Percentiles rank a stretch among this genome's conserved stretches.
phyloP scores from a whole-genome alignment of 1,140 invertebrate genomes.

The Caenorhabditis remanei region DNA sequence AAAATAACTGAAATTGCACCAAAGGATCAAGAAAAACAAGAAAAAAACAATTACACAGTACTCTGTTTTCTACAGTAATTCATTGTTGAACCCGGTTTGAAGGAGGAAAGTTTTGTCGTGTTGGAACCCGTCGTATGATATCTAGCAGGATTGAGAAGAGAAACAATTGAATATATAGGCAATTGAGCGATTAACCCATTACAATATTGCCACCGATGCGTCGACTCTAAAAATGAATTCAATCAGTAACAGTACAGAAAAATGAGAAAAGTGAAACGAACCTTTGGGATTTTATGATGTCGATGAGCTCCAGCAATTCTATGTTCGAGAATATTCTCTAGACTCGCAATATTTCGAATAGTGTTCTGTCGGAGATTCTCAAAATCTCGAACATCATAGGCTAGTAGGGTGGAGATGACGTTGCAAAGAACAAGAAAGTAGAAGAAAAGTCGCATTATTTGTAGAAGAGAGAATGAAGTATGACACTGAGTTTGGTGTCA shows the following conservation, averaged over 20 bases:
- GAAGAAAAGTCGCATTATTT: constrained; percentile 5
- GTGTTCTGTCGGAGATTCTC: constrained; percentile 19
- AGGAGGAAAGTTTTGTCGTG: constrained; percentile 6
- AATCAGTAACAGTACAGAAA: not conserved
- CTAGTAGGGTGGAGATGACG: constrained; percentile 11
- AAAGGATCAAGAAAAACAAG: not conserved
- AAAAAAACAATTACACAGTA: constrained; percentile 17
- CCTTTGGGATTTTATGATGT: constrained; percentile 39
- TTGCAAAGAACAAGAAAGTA: constrained; percentile 25
- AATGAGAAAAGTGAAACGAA: not conserved
- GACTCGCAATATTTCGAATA: constrained; percentile 21
- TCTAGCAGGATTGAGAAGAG: not conserved
- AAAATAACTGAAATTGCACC: not conserved
- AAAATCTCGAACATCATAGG: constrained; percentile 46
- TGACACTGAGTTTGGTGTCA: constrained; percentile 36
- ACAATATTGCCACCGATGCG: constrained; percentile 42
- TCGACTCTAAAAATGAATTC: constrained; percentile 23
- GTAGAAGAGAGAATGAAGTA: constrained; percentile 16
- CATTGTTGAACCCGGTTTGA: not conserved
- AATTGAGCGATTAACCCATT: not conserved
- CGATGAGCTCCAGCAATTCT: not conserved
- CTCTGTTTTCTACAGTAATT: constrained; percentile 20
- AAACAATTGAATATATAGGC: not conserved
- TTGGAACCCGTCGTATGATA: not conserved
- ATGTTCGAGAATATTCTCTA: constrained; percentile 38